Evolutionary conservation across 30 jellyfish, hydroid and myxozoan genomes (phyloP), one percentile per base, ranked within the genome.

Genomic region (Aurelia sp.): DNA sequence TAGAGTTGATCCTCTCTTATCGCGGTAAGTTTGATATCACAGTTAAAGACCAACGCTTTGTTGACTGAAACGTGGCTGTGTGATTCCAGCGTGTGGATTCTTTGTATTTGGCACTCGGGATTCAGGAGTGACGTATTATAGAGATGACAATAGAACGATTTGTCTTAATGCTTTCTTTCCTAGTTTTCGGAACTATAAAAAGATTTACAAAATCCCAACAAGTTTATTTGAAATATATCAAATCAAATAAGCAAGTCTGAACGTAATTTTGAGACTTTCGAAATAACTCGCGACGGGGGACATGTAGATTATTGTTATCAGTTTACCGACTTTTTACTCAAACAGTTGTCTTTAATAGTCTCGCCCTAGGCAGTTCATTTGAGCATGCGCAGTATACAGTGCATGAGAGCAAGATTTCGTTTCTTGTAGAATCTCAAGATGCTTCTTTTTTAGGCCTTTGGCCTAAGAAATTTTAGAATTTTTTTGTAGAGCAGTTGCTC

Each of bases 181-280:
- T 0, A 13, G 33, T n/a, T 59, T 18, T 59, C 69, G 69, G 69
- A n/a, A n/a, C 1, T 24, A 69, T 33, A 69, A 69, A 16, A 69
- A 69, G 80, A 69, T 69, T 69, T 69, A 33, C 80, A 55, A 33
- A 69, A 69, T 69, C 80, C 62, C 80, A 22, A 69, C 63, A 31
- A 69, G 80, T 13, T 40, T 69, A 69, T 38, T 69, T 69, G 60
- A 24, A 50, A 69, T 20, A 69, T 69, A 18, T 15, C 38, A 69
- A 33, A 69, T 40, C 57, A 27, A 69, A 31, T 69, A 40, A 69
- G 80, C 80, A 33, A 69, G 80, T 20, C 80, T 33, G 80, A 33
- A 20, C 80, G 24, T 17, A 55, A 38, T 44, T 64, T 64, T 21
- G 9, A 5, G 41, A 64, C 44, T 21, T 64, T 21, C 18, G 75